phyloP scores from a whole-genome alignment of 2,797 vertebrate species.

The Petrocephalus schoutedeni region DNA sequence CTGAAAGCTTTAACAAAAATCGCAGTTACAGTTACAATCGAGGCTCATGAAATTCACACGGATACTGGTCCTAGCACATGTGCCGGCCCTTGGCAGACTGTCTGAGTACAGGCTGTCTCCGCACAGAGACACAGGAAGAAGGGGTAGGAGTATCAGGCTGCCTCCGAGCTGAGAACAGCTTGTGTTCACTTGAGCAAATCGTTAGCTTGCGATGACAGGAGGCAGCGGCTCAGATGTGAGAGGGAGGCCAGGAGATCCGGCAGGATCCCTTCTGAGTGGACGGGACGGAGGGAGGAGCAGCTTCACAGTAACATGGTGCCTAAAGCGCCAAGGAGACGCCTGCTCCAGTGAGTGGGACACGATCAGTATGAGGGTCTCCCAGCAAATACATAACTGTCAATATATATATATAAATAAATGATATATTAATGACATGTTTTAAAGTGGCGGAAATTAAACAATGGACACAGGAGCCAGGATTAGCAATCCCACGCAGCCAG shows the following conservation, averaged over 20 bases:
- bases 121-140: background rate
- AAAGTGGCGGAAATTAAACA: background rate
- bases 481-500: background rate
- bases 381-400: background rate
- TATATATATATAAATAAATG: background rate
- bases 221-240: slow-evolving; percentile 14
- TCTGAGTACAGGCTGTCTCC: slow-evolving; percentile 5
- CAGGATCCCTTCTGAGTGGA: background rate
- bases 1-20: background rate
- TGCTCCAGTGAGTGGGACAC: background rate
- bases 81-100: background rate
- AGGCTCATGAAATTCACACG: background rate
- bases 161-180: background rate
- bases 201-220: background rate
- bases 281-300: background rate
- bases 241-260: background rate
- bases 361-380: background rate
- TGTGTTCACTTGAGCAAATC: slow-evolving; percentile 3
- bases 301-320: background rate
- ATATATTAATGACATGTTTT: background rate
- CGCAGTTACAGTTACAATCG: background rate
- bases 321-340: background rate
- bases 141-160: background rate
- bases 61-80: background rate
- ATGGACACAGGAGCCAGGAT: background rate